Evolutionary conservation across 2,888 invertebrate genomes (phyloP).

Genomic region (Ornithoptera priamus): DNA sequence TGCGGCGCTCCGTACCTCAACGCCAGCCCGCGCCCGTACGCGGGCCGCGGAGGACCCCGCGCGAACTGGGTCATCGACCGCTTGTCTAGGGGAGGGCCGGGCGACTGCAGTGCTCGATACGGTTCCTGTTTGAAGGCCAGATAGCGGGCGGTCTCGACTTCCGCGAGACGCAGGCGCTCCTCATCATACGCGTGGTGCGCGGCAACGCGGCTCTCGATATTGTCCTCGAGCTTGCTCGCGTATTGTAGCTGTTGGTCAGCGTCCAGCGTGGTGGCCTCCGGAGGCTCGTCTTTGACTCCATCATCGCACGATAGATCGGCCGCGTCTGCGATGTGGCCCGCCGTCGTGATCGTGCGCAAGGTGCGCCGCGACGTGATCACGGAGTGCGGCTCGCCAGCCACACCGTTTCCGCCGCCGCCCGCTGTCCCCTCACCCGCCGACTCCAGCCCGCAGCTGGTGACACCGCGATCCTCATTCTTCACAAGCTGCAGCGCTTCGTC

Average conservation of each 20-base stretch:
- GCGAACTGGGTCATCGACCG: slow-evolving; percentile 46
- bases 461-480: slow-evolving; percentile 56
- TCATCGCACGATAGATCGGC: slow-evolving; percentile 51
- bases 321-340: slow-evolving; percentile 78
- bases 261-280: slow-evolving; percentile 50
- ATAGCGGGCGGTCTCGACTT: slow-evolving; percentile 65
- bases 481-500: slow-evolving; percentile 68
- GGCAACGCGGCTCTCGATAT: slow-evolving; percentile 41
- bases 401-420: slow-evolving; percentile 34
- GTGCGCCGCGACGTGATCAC: slow-evolving; percentile 81
- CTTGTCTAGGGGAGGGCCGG: slow-evolving; percentile 47
- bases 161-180: slow-evolving; percentile 59
- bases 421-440: slow-evolving; percentile 30
- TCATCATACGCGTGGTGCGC: slow-evolving; percentile 55
- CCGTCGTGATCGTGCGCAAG: slow-evolving; percentile 81
- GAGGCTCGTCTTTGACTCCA: slow-evolving; percentile 67
- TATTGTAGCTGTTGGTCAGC: slow-evolving; percentile 49
- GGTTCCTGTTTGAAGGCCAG: slow-evolving; percentile 67
- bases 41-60: slow-evolving; percentile 41
- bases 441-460: too few relatives aligned
- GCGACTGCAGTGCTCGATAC: slow-evolving; percentile 54
- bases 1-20: slow-evolving; percentile 64
- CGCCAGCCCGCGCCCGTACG: slow-evolving; percentile 53
- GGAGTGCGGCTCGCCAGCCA: slow-evolving; percentile 59
- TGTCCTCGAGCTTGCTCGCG: slow-evolving; percentile 43